Percentiles rank a stretch among this genome's conserved stretches.
Evolutionary conservation across 2,888 invertebrate species (phyloP).

Genomic region (Actias luna): DNA sequence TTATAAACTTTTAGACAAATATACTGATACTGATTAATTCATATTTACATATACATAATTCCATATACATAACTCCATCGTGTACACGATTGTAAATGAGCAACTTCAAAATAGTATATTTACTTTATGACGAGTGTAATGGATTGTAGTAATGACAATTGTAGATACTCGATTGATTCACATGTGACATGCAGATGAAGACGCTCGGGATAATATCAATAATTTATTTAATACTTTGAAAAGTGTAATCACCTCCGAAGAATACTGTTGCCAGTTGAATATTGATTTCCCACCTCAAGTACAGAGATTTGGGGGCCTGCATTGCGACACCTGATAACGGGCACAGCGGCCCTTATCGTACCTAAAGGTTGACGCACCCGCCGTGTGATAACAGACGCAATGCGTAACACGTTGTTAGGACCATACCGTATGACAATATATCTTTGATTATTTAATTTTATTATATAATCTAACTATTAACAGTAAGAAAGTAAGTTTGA

Average conservation of each 20-base stretch:
- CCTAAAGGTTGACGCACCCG: constrained; percentile 53
- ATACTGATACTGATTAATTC: too few species aligned
- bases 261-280: constrained; percentile 24
- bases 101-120: too few species aligned
- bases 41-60: too few species aligned
- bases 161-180: too few species aligned
- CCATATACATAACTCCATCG: too few species aligned
- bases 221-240: neutral
- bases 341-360: constrained; percentile 58
- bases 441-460: neutral
- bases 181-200: too few species aligned
- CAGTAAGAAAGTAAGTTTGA: neutral
- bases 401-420: constrained; percentile 13
- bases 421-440: neutral
- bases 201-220: neutral
- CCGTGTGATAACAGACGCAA: constrained; percentile 48
- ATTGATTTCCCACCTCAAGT: constrained; percentile 56
- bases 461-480: neutral
- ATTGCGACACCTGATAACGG: constrained; percentile 73
- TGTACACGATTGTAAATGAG: too few species aligned
- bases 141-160: too few species aligned
- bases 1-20: too few species aligned
- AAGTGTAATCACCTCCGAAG: neutral
- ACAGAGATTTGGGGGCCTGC: constrained; percentile 62
- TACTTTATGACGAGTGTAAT: too few species aligned